These are phyloP conservation scores for Sinocyclocheilus grahami DNA, from an alignment of 2,113 vertebrate species.

Conservation along the genomic window DNA sequence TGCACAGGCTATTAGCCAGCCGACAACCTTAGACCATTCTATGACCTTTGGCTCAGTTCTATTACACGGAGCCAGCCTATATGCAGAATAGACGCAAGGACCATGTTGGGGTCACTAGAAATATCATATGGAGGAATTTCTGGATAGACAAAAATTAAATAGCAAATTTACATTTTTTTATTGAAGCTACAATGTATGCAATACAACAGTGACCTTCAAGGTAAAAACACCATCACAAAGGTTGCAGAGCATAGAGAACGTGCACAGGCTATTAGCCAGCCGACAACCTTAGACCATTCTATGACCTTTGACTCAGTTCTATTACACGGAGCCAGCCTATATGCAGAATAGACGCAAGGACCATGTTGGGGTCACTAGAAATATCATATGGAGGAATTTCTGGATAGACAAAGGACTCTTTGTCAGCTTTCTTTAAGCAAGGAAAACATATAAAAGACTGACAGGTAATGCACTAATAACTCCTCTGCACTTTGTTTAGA, in stretches of 20 bases:
- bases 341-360: not conserved
- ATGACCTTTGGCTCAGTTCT: slow-evolving; percentile 7
- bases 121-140: no score
- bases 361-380: not conserved
- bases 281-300: not conserved
- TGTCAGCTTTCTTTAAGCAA: not conserved
- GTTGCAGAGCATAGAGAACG: not conserved
- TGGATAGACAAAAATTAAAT: no score
- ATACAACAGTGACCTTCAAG: not conserved
- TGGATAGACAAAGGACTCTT: not conserved
- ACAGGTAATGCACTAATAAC: not conserved
- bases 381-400: not conserved
- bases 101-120: no score
- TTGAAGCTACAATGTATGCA: not conserved
- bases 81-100: not conserved
- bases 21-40: not conserved
- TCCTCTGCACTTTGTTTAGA: not conserved
- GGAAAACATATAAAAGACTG: not conserved
- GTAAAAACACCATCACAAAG: not conserved
- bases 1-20: not conserved
- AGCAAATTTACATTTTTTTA: not conserved
- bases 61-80: not conserved
- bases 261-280: not conserved
- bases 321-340: not conserved
- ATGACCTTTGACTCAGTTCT: slow-evolving; percentile 8